These are phyloP conservation scores for Myathropa florea DNA, from an alignment of 2,888 invertebrate genomes.

Conservation along the genomic window DNA sequence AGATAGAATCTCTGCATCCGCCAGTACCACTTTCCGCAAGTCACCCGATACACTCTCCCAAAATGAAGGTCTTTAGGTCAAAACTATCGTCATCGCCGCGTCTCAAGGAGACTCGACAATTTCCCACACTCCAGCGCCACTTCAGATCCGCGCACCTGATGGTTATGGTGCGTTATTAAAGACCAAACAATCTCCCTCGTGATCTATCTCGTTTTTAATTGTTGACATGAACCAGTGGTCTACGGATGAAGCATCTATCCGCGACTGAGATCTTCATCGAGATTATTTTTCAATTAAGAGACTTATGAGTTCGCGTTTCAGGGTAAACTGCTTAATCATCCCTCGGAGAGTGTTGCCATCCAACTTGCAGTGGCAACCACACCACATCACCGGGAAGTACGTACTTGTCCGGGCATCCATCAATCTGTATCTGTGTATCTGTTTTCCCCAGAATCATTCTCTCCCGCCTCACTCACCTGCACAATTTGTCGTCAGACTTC, in stretches of 20 bases:
- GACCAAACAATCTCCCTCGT: neutral
- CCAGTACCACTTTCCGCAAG: neutral
- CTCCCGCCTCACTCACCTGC: neutral
- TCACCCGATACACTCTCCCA: neutral
- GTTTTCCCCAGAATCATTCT: neutral
- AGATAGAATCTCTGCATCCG: neutral
- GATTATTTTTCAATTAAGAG: conserved; percentile 36
- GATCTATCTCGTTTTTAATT: conserved; percentile 25
- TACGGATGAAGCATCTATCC: neutral
- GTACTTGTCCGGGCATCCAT: neutral
- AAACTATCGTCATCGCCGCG: neutral
- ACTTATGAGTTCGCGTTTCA: conserved; percentile 8
- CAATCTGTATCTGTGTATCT: no score
- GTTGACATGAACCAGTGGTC: conserved; percentile 6
- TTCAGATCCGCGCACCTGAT: neutral
- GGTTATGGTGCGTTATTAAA: neutral
- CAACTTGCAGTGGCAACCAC: no score
- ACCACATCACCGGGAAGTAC: neutral
- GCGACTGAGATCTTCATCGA: conserved; percentile 1
- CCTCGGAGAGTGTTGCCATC: neutral
- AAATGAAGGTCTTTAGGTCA: neutral
- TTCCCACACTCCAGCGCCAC: neutral
- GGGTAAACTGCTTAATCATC: neutral
- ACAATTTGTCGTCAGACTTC: neutral
- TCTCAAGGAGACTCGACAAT: neutral